Evolutionary conservation across 1,140 invertebrate species (phyloP).

Genomic region (Nilaparvata lugens): DNA sequence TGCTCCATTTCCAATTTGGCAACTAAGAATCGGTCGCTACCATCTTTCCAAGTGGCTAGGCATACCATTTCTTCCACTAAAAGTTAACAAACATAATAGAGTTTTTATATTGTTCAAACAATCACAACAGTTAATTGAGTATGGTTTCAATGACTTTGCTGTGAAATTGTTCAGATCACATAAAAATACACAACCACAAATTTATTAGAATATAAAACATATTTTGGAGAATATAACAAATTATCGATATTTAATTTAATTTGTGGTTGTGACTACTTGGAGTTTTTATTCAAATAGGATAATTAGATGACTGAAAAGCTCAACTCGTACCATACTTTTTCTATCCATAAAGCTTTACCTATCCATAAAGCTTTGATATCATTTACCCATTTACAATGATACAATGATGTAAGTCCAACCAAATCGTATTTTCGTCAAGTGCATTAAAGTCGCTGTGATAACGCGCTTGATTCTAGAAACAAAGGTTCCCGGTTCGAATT

Average conservation of each 20-base stretch:
- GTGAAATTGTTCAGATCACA: not conserved
- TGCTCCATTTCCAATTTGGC: constrained; percentile 44
- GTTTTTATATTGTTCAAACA: not conserved
- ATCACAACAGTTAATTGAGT: not conserved
- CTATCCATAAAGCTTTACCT: too few species aligned
- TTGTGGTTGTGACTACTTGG: too few species aligned
- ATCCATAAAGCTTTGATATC: too few species aligned
- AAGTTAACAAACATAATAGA: constrained; percentile 22
- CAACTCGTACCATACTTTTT: too few species aligned
- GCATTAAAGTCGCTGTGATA: not conserved
- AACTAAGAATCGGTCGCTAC: constrained; percentile 68
- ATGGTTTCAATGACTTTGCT: not conserved
- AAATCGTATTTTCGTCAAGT: not conserved
- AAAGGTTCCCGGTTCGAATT: not conserved
- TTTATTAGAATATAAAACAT: not conserved
- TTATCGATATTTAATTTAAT: too few species aligned
- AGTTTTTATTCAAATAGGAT: too few species aligned
- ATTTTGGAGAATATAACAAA: not conserved
- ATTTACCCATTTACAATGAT: too few species aligned
- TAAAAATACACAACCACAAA: not conserved
- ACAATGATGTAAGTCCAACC: too few species aligned
- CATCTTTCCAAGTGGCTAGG: constrained; percentile 76
- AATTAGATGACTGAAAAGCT: too few species aligned
- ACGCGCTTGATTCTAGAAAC: not conserved
- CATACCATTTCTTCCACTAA: constrained; percentile 74